Percentiles rank a stretch among this genome's conserved stretches.
phyloP scores from a whole-genome alignment of 2,113 vertebrate species.

The Mesitornis unicolor region DNA sequence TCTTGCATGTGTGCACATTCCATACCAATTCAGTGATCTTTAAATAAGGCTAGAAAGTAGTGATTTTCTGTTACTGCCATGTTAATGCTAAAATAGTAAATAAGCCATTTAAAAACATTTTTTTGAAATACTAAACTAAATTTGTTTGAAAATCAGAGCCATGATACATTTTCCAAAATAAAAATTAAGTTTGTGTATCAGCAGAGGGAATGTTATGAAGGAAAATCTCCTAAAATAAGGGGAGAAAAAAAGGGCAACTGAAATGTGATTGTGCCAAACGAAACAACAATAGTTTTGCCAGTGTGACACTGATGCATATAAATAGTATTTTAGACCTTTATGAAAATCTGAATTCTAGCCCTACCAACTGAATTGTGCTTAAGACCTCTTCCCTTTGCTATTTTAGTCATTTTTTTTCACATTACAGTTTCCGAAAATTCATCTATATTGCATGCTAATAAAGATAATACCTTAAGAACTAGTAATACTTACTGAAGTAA shows the following conservation, averaged over 20 bases:
- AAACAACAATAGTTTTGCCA: background rate
- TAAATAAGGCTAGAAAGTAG: background rate
- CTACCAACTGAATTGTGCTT: background rate
- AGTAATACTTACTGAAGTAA: background rate
- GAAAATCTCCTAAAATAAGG: background rate
- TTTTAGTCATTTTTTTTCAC: background rate
- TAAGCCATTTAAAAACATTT: background rate
- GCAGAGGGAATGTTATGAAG: background rate
- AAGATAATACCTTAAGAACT: background rate
- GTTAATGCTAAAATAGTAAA: background rate
- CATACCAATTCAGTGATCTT: background rate
- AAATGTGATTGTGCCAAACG: background rate
- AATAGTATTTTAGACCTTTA: background rate
- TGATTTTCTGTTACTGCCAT: background rate
- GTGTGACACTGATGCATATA: background rate
- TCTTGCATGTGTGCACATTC: background rate
- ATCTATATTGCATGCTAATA: background rate
- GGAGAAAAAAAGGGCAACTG: background rate
- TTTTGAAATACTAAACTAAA: background rate
- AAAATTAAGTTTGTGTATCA: background rate
- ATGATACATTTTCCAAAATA: background rate
- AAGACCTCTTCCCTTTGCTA: background rate
- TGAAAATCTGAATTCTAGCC: background rate
- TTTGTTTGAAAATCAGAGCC: background rate
- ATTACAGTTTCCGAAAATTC: background rate